Conservation (phyloP, 2,113 vertebrate genomes). For the Entomyzon cyanotis region DNA sequence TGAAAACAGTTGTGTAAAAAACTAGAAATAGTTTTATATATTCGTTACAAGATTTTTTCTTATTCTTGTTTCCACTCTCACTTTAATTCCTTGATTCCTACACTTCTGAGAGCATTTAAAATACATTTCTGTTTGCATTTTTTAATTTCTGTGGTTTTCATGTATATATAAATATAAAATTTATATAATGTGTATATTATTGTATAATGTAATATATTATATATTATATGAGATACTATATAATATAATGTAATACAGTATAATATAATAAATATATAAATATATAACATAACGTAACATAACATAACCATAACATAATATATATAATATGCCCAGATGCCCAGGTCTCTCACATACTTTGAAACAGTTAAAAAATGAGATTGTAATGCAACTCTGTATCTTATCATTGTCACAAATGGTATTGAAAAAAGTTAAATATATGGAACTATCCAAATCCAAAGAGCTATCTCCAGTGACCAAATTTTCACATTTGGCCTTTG, state of each 20-base stretch:
- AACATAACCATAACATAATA: no score
- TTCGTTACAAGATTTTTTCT: not conserved
- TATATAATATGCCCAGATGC: no score
- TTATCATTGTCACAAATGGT: not conserved
- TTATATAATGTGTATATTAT: no score
- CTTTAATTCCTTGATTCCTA: slow-evolving; percentile 6
- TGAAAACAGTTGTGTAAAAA: not conserved
- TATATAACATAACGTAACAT: no score
- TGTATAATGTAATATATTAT: no score
- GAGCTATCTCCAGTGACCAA: not conserved
- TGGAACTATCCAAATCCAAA: not conserved
- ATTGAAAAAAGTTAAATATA: not conserved
- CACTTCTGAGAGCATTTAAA: not conserved
- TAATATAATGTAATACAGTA: no score
- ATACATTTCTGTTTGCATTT: not conserved
- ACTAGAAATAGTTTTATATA: not conserved
- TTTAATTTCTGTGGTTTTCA: not conserved
- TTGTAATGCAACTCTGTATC: not conserved
- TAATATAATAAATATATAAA: no score
- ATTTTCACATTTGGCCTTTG: not conserved
- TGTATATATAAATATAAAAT: not conserved
- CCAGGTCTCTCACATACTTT: not conserved
- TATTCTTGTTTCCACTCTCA: not conserved
- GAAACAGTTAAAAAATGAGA: not conserved
- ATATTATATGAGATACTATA: no score